These are phyloP conservation scores for Willowsia nigromaculata DNA, from an alignment of 2,888 invertebrate genomes.

Conservation along the genomic window DNA sequence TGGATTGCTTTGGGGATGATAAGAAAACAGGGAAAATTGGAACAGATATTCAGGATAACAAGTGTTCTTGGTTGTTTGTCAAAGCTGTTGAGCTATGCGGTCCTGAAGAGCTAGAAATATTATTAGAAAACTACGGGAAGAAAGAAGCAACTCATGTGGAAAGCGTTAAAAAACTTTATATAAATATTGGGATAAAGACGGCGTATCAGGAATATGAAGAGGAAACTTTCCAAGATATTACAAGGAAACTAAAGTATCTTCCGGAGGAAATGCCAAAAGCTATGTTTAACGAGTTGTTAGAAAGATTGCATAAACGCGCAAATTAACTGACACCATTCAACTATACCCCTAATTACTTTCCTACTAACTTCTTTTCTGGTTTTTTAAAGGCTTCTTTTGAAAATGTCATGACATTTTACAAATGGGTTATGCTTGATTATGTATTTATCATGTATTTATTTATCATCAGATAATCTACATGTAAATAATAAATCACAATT, in stretches of 20 bases:
- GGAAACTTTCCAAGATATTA: not conserved
- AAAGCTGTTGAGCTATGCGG: conserved; percentile 88
- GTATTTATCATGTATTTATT: too few species aligned
- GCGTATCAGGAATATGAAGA: not conserved
- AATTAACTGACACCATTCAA: not conserved
- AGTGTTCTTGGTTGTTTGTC: conserved; percentile 96
- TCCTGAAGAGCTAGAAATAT: not conserved
- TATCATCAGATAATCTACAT: too few species aligned
- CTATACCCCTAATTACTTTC: not conserved
- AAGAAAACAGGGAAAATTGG: conserved; percentile 92
- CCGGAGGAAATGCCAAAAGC: not conserved
- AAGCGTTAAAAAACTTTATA: conserved; percentile 4
- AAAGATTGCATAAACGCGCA: not conserved
- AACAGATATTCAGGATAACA: conserved; percentile 95
- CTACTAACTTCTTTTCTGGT: too few species aligned
- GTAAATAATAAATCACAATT: too few species aligned
- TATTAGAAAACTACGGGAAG: conserved; percentile 39
- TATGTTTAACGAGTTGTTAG: not conserved
- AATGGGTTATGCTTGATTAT: too few species aligned
- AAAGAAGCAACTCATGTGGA: not conserved
- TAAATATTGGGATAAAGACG: not conserved
- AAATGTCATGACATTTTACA: too few species aligned
- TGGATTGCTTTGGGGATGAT: conserved; percentile 94
- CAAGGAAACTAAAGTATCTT: not conserved
- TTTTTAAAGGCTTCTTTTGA: too few species aligned